phyloP scores from a whole-genome alignment of 1,140 invertebrate genomes.

The Thalassaphorura encarpata region DNA sequence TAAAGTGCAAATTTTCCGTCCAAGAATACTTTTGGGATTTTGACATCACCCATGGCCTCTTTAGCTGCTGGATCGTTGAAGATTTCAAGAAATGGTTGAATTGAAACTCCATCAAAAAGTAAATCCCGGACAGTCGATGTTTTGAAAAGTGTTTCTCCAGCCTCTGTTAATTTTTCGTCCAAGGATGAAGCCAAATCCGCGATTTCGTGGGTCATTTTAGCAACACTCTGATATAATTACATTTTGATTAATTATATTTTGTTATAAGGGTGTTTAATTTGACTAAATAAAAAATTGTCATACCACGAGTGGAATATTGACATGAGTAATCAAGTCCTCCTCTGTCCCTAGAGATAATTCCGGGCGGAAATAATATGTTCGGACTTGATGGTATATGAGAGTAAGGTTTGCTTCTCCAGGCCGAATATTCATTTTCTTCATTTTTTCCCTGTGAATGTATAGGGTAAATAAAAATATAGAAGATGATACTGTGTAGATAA shows the following conservation, averaged over 20 bases:
- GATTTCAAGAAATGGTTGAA: background rate
- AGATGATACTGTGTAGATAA: background rate
- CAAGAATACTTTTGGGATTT: background rate
- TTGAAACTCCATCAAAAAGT: slow-evolving; percentile 4
- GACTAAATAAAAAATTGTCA: too few relatives aligned
- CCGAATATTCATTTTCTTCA: background rate
- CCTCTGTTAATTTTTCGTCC: background rate
- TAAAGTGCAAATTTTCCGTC: background rate
- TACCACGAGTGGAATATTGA: slow-evolving; percentile 7
- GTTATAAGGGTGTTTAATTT: too few relatives aligned
- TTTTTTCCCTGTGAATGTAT: background rate
- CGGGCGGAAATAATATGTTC: background rate
- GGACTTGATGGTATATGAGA: background rate
- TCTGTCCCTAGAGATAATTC: slow-evolving; percentile 5
- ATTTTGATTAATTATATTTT: too few relatives aligned
- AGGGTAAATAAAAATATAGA: background rate
- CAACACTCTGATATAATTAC: too few relatives aligned
- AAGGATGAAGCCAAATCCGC: background rate
- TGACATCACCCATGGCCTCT: background rate
- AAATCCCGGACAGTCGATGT: slow-evolving; percentile 3
- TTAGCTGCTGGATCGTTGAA: background rate
- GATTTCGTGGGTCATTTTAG: too few relatives aligned
- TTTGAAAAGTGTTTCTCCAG: background rate
- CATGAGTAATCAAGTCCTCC: slow-evolving; percentile 2
- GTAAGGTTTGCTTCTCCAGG: background rate